Evolutionary conservation across 2,113 vertebrate species (phyloP).

Genomic region (Pogonocichla stellata): DNA sequence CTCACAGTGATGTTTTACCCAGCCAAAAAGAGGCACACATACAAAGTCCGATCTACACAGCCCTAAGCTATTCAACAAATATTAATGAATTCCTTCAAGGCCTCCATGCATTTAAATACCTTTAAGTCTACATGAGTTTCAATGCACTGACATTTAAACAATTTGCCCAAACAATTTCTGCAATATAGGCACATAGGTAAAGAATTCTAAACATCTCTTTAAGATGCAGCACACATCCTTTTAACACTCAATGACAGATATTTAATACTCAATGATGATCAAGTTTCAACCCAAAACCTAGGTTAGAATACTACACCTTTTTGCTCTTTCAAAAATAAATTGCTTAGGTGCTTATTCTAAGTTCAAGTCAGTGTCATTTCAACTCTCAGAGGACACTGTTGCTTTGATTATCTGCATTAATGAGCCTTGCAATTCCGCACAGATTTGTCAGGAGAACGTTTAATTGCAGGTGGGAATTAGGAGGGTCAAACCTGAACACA

Average conservation of each 20-base stretch:
- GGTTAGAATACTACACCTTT: not conserved
- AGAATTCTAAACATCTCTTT: not conserved
- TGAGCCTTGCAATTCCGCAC: not conserved
- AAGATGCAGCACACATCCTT: not conserved
- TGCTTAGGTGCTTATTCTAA: conserved; percentile 2
- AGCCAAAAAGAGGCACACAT: not conserved
- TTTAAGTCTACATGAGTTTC: not conserved
- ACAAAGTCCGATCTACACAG: not conserved
- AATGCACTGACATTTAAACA: not conserved
- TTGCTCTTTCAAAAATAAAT: not conserved
- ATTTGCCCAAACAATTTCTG: not conserved
- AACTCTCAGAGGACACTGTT: not conserved
- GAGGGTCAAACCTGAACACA: not conserved
- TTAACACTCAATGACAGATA: not conserved
- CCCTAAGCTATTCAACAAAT: not conserved
- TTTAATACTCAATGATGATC: not conserved
- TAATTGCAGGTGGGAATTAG: not conserved
- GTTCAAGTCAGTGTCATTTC: conserved; percentile 16
- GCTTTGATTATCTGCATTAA: not conserved
- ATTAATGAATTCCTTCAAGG: not conserved
- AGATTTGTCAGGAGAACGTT: not conserved
- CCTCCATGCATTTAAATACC: conserved; percentile 6
- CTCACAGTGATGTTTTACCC: not conserved
- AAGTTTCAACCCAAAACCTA: not conserved
- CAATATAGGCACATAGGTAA: not conserved